Conservation (phyloP, 2,888 invertebrate genomes). For the Aromia moschata region DNA sequence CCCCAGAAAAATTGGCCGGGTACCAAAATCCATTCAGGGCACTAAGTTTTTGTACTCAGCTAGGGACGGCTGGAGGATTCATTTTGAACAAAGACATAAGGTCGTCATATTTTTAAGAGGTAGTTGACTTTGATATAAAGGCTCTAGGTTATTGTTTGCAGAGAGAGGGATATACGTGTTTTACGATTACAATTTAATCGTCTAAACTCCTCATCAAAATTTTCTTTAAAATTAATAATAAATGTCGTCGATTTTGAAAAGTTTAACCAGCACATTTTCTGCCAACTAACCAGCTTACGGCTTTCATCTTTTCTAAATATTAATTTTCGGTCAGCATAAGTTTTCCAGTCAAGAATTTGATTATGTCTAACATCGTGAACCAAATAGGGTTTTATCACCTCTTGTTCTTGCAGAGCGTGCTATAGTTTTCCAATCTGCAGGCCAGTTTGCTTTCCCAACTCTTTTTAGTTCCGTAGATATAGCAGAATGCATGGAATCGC, state of each 20-base stretch:
- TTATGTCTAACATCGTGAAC: neutral
- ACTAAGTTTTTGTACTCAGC: too few species aligned
- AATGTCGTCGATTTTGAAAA: neutral
- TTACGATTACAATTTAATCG: neutral
- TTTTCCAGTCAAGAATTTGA: neutral
- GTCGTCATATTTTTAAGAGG: too few species aligned
- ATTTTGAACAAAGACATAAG: too few species aligned
- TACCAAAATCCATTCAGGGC: too few species aligned
- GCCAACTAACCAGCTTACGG: neutral
- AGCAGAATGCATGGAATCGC: conserved; percentile 45
- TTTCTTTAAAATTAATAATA: neutral
- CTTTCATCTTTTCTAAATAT: neutral
- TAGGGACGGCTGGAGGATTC: too few species aligned
- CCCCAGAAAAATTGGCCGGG: too few species aligned
- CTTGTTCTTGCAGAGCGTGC: conserved; percentile 27
- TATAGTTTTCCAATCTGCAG: conserved; percentile 31
- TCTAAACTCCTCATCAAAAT: neutral
- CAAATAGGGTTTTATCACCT: conserved; percentile 28
- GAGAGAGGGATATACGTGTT: too few species aligned
- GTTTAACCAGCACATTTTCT: neutral
- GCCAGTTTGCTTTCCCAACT: conserved; percentile 30
- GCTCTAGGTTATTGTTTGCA: too few species aligned
- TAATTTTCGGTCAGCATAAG: neutral
- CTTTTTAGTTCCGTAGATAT: conserved; percentile 40
- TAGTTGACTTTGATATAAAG: too few species aligned